Percentiles rank a stretch among this genome's conserved stretches.
phyloP scores from a whole-genome alignment of 2,113 vertebrate species.

The Oryzias javanicus region DNA sequence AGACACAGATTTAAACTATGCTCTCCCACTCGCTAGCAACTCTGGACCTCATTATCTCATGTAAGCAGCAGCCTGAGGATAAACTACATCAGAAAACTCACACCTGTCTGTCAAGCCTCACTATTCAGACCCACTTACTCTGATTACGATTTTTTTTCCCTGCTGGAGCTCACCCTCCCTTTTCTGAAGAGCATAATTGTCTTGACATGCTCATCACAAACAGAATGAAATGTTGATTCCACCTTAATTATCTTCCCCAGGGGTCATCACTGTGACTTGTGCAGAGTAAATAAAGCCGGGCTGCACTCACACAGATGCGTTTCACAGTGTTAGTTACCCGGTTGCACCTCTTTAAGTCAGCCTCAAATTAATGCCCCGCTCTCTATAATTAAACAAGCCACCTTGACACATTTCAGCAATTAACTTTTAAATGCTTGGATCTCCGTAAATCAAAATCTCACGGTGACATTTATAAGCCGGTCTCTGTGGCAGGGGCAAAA shows the following conservation, averaged over 20 bases:
- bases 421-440: conserved; percentile 59
- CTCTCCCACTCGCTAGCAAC: conserved; percentile 61
- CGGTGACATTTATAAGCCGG: conserved; percentile 38
- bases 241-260: conserved; percentile 64
- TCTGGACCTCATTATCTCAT: conserved; percentile 66
- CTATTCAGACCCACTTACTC: conserved; percentile 35
- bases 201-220: conserved; percentile 60
- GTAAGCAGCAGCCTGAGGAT: conserved; percentile 55
- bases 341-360: conserved; percentile 35
- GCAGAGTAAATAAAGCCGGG: conserved; percentile 57
- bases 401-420: conserved; percentile 62
- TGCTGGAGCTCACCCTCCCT: conserved; percentile 17
- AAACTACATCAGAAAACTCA: conserved; percentile 50
- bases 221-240: conserved; percentile 60
- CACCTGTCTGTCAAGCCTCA: conserved; percentile 48
- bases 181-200: conserved; percentile 51
- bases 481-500: conserved; percentile 33
- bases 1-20: conserved; percentile 57
- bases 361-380: conserved; percentile 42
- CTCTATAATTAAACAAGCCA: conserved; percentile 61
- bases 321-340: conserved; percentile 13
- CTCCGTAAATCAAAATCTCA: conserved; percentile 54
- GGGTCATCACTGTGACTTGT: conserved; percentile 62
- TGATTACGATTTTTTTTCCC: conserved; percentile 35
- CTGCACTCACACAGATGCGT: conserved; percentile 20